Percentiles rank a stretch among this genome's conserved stretches.
phyloP scores from a whole-genome alignment of 2,113 vertebrate genomes.

The Cromileptes altivelis region DNA sequence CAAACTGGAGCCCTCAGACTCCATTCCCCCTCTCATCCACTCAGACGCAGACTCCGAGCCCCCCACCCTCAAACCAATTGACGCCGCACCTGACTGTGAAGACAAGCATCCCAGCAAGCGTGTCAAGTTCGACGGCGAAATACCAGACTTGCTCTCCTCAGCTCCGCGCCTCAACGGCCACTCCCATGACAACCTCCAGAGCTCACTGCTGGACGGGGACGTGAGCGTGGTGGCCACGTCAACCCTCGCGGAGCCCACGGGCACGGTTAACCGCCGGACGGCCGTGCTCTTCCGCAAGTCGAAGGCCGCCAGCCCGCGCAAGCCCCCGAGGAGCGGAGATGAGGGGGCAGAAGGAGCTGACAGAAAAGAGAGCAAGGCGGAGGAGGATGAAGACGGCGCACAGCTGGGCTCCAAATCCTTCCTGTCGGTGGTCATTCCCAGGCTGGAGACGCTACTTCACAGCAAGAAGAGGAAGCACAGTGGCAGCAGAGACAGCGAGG shows the following conservation, averaged over 20 bases:
- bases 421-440: slow-evolving; percentile 98
- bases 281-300: slow-evolving; percentile 96
- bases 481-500: slow-evolving; percentile 83
- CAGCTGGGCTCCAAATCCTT: slow-evolving; percentile 97
- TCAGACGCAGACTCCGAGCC: slow-evolving; percentile 93
- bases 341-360: background rate
- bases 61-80: slow-evolving; percentile 96
- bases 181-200: slow-evolving; percentile 87
- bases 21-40: slow-evolving; percentile 93
- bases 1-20: slow-evolving; percentile 96
- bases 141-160: slow-evolving; percentile 85
- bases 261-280: slow-evolving; percentile 91
- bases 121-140: slow-evolving; percentile 88
- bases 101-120: slow-evolving; percentile 86
- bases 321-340: slow-evolving; percentile 82
- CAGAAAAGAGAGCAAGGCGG: slow-evolving; percentile 14
- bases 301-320: slow-evolving; percentile 91
- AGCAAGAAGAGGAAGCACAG: slow-evolving; percentile 96
- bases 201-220: slow-evolving; percentile 88
- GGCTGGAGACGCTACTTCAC: slow-evolving; percentile 97
- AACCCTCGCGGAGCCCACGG: slow-evolving; percentile 90
- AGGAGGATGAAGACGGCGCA: slow-evolving; percentile 88
- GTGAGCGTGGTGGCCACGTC: slow-evolving; percentile 91
- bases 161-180: slow-evolving; percentile 90
- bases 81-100: slow-evolving; percentile 88